Evolutionary conservation across 2,113 vertebrate species (phyloP).

Genomic region (Rhynchomys soricoides): DNA sequence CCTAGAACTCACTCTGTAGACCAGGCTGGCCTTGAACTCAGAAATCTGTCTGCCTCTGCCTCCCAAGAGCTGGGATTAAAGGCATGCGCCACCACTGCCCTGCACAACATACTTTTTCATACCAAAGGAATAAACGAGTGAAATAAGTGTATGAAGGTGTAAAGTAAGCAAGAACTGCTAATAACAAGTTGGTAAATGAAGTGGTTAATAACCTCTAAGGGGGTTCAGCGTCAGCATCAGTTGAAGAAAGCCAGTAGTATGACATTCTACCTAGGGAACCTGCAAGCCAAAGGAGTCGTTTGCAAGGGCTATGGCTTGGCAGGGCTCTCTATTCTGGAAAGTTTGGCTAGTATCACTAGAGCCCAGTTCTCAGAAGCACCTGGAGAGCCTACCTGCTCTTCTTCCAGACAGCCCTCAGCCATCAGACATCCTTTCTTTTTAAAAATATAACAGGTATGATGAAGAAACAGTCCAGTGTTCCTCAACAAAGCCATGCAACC

Average conservation of each 20-base stretch:
- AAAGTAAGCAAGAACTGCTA: background rate
- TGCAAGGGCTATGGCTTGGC: background rate
- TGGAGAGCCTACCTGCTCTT: background rate
- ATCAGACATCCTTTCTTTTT: background rate
- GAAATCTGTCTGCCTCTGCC: too few species aligned
- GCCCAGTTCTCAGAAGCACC: background rate
- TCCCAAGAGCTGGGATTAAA: too few species aligned
- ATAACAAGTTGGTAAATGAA: background rate
- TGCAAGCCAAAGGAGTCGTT: fast-evolving
- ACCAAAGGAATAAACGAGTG: background rate
- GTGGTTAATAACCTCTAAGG: background rate
- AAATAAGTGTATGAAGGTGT: background rate
- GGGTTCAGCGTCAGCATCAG: background rate
- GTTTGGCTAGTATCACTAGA: background rate
- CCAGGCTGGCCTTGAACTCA: too few species aligned
- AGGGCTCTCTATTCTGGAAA: background rate
- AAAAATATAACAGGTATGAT: background rate
- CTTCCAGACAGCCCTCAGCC: background rate
- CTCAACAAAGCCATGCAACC: background rate
- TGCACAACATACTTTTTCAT: background rate
- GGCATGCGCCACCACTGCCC: too few species aligned
- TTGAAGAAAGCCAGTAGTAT: background rate
- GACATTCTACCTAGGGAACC: background rate
- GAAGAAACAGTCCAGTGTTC: background rate
- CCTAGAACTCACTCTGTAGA: too few species aligned